Conservation (phyloP, 2,888 invertebrate species). For the Sepiola atlantica region DNA sequence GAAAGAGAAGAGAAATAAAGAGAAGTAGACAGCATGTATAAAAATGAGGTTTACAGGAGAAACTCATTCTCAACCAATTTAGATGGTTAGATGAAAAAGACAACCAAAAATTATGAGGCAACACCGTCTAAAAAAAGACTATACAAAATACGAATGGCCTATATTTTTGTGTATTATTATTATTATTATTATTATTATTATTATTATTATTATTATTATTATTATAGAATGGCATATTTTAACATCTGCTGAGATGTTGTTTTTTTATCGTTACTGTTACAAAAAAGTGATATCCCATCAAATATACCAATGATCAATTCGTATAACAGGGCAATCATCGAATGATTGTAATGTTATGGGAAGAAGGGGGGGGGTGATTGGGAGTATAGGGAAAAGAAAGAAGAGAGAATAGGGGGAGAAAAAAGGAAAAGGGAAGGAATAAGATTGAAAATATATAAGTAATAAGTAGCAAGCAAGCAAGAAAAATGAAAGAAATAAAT, state of each 20-base stretch:
- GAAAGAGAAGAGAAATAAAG: too few species aligned
- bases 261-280: not conserved
- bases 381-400: too few species aligned
- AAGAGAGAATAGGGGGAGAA: too few species aligned
- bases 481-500: too few species aligned
- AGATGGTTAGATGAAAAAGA: not conserved
- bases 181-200: not conserved
- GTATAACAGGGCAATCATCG: not conserved
- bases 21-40: not conserved
- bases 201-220: not conserved
- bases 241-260: not conserved
- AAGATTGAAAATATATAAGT: too few species aligned
- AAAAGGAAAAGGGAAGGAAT: too few species aligned
- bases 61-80: not conserved
- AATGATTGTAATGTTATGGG: not conserved
- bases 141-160: not conserved
- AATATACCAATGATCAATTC: not conserved
- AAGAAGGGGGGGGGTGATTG: too few species aligned
- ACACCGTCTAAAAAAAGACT: not conserved
- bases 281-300: not conserved
- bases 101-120: not conserved
- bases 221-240: conserved; percentile 32
- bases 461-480: too few species aligned
- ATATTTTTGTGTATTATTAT: not conserved
- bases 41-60: not conserved